Conservation (phyloP, 2,888 invertebrate genomes). For the Nomada fucata region DNA sequence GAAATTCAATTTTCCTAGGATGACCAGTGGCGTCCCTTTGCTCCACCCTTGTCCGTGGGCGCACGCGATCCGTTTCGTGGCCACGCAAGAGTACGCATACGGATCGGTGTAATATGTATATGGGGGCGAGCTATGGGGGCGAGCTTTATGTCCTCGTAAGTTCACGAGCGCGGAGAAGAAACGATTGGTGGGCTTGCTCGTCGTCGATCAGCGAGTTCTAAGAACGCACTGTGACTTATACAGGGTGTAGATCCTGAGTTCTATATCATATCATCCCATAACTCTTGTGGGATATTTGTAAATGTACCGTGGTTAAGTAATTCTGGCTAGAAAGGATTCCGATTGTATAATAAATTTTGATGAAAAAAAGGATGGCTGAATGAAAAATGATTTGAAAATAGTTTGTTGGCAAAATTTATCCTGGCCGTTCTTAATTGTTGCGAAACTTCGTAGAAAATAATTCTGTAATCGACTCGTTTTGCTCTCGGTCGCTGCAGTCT, state of each 20-base stretch:
- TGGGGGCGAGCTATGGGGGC: constrained; percentile 67
- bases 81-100: constrained; percentile 43
- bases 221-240: constrained; percentile 3
- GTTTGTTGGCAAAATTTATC: too few species aligned
- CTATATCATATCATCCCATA: not conserved
- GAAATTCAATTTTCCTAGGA: constrained; percentile 83
- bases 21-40: constrained; percentile 81
- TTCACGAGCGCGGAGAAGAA: constrained; percentile 73
- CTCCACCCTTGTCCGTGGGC: constrained; percentile 52
- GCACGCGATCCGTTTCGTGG: constrained; percentile 28
- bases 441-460: too few species aligned
- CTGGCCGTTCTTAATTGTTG: too few species aligned
- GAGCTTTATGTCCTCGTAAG: constrained; percentile 82
- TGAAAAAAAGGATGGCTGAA: too few species aligned
- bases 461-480: too few species aligned
- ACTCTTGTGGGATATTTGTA: too few species aligned
- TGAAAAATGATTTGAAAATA: too few species aligned
- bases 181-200: constrained; percentile 58
- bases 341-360: too few species aligned
- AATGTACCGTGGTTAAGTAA: too few species aligned
- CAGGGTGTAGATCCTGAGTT: constrained; percentile 25
- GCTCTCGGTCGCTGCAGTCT: too few species aligned
- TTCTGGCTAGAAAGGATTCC: too few species aligned
- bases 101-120: constrained; percentile 40
- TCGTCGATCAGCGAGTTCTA: constrained; percentile 21